These are phyloP conservation scores for Lucilia cuprina DNA, from an alignment of 1,140 invertebrate species.

Conservation along the genomic window DNA sequence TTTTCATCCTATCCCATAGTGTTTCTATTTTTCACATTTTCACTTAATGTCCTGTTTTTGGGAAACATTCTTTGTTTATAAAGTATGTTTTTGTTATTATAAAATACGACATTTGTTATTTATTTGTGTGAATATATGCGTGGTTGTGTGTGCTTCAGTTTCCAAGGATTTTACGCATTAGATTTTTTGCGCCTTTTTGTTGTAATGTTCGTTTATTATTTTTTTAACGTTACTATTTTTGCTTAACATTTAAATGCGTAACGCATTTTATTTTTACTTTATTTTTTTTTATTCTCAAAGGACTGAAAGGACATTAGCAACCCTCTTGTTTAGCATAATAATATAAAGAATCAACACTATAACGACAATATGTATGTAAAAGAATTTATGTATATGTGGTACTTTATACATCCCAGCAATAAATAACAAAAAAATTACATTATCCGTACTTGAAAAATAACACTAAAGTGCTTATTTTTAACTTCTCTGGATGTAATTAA, in stretches of 20 bases:
- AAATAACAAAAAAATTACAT: no score
- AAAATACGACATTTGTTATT: slow-evolving; percentile 15
- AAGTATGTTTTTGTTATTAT: not conserved
- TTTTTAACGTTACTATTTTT: slow-evolving; percentile 3
- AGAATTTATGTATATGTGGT: not conserved
- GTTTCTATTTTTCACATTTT: not conserved
- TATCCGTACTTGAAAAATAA: no score
- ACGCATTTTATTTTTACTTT: slow-evolving; percentile 21
- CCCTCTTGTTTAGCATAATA: slow-evolving; percentile 34
- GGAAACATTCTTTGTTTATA: not conserved
- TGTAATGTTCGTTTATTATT: not conserved
- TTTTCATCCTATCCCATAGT: not conserved
- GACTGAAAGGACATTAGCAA: slow-evolving; percentile 1
- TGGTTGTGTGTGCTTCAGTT: not conserved
- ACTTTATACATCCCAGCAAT: no score
- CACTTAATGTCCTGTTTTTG: slow-evolving; percentile 3
- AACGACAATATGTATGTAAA: not conserved
- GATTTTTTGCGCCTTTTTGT: slow-evolving; percentile 21
- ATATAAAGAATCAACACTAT: not conserved
- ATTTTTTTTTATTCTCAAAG: not conserved
- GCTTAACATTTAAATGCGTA: slow-evolving; percentile 27
- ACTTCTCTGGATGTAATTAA: no score
- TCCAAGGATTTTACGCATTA: slow-evolving; percentile 9
- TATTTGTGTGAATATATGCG: not conserved
- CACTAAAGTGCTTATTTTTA: no score